Conservation (phyloP, 35 echinoderm and acorn worm genomes). For the Apostichopus japonicus region DNA sequence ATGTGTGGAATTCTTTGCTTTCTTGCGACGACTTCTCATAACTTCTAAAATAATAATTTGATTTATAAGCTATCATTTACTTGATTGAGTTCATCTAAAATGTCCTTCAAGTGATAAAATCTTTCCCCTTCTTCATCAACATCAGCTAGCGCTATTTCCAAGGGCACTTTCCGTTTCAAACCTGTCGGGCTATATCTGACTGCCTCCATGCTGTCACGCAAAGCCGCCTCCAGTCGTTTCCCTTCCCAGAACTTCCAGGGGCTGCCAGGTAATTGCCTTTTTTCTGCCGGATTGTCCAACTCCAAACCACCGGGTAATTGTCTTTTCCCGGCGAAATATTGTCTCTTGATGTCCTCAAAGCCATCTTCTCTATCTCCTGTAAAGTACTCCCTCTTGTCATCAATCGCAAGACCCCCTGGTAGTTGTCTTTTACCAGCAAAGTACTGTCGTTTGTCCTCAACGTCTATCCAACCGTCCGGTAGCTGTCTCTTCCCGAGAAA, state of each 20-base stretch:
- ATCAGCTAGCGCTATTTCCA: neutral
- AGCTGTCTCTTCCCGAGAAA: constrained; percentile 25
- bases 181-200: neutral
- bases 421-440: constrained; percentile 40
- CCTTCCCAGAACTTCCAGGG: constrained; percentile 21
- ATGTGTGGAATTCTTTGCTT: too few relatives aligned
- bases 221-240: constrained; percentile 5
- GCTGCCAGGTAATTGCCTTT: constrained; percentile 39
- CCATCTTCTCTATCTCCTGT: constrained; percentile 4
- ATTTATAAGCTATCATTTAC: constrained; percentile 25
- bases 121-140: neutral
- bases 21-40: too few relatives aligned
- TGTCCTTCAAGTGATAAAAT: neutral
- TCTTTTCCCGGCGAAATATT: constrained; percentile 32
- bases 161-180: neutral
- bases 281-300: neutral
- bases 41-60: neutral
- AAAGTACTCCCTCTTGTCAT: constrained; percentile 6
- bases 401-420: neutral
- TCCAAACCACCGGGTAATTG: constrained; percentile 4
- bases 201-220: neutral
- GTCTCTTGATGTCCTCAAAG: constrained; percentile 7
- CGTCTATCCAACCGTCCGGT: constrained; percentile 10
- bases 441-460: constrained; percentile 24
- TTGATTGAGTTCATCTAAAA: constrained; percentile 19